Conservation (phyloP, 2,888 invertebrate species). For the Sesia bembeciformis region DNA sequence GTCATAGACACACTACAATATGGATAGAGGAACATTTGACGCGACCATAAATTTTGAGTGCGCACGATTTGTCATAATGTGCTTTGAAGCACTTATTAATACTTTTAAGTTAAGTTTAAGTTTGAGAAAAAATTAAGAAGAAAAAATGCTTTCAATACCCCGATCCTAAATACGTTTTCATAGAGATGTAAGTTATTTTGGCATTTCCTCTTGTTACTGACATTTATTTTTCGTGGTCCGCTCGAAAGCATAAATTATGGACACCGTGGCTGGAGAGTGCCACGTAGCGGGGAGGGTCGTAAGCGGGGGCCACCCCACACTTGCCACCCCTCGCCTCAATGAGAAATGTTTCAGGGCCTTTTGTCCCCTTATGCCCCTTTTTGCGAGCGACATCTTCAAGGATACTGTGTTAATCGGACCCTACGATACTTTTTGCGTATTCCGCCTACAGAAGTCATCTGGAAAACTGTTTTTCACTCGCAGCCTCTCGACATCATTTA, state of each 20-base stretch:
- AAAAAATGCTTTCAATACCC: not conserved
- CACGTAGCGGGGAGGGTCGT: constrained; percentile 33
- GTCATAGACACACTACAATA: too few species aligned
- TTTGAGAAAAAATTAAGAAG: too few species aligned
- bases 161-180: constrained; percentile 14
- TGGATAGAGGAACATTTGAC: too few species aligned
- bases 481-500: constrained; percentile 16
- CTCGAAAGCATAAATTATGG: constrained; percentile 68
- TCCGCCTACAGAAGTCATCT: constrained; percentile 31
- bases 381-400: constrained; percentile 67
- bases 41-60: too few species aligned
- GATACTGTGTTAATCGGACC: constrained; percentile 70
- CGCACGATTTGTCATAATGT: too few species aligned
- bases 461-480: constrained; percentile 31
- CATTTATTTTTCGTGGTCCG: constrained; percentile 68
- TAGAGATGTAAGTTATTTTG: constrained; percentile 29
- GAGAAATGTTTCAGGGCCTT: constrained; percentile 67
- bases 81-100: too few species aligned
- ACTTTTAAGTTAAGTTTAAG: too few species aligned
- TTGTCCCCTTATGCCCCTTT: constrained; percentile 62
- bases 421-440: constrained; percentile 51
- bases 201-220: constrained; percentile 45
- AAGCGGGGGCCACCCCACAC: constrained; percentile 15
- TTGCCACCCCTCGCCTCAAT: constrained; percentile 37
- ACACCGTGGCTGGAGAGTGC: constrained; percentile 51